phyloP scores from a whole-genome alignment of 2,113 vertebrate genomes.

The Picathartes gymnocephalus region DNA sequence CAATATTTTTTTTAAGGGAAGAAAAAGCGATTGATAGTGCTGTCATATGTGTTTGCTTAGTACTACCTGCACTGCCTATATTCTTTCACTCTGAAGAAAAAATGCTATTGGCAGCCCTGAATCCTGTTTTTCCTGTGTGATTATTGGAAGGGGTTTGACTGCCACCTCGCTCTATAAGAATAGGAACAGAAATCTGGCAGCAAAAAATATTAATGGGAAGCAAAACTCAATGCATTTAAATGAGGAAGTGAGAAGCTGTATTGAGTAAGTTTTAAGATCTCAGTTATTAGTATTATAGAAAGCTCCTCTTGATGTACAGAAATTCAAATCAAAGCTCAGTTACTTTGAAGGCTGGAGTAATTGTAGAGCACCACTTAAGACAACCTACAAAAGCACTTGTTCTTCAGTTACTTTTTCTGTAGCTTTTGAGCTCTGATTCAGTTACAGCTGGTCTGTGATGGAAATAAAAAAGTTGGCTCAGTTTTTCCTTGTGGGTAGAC shows the following conservation, averaged over 20 bases:
- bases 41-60: not conserved
- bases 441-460: not conserved
- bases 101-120: not conserved
- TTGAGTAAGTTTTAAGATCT: slow-evolving; percentile 7
- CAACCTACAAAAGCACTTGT: not conserved
- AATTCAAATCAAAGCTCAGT: not conserved
- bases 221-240: slow-evolving; percentile 42
- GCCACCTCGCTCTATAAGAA: not conserved
- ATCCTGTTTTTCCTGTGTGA: not conserved
- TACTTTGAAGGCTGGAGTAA: not conserved
- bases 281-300: slow-evolving; percentile 9
- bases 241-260: not conserved
- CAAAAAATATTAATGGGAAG: not conserved
- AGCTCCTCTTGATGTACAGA: not conserved
- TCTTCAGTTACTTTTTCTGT: not conserved
- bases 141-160: not conserved
- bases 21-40: not conserved
- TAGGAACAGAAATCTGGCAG: not conserved
- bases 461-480: not conserved
- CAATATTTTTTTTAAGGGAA: not conserved
- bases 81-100: not conserved
- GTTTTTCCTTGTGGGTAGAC: not conserved
- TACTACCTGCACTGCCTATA: not conserved
- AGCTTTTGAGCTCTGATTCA: not conserved
- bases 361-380: not conserved